A percentile compares a stretch with the other conserved stretches of the same genome.
Evolutionary conservation across 37 sponge, comb jelly and placozoan genomes (phyloP).

Genomic region (Chondrilla cf. caribensis): DNA sequence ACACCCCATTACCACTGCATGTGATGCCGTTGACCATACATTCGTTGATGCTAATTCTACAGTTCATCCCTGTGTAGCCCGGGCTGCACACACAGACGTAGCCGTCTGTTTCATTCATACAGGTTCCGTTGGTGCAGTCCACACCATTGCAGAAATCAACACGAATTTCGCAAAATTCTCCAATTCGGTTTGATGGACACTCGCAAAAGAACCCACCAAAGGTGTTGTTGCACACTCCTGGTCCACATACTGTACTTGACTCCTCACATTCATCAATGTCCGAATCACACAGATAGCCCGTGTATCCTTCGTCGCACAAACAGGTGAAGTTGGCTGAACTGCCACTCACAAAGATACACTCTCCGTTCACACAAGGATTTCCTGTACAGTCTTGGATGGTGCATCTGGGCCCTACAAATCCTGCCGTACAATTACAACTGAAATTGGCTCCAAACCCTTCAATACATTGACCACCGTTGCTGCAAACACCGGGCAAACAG

Average conservation of each 20-base stretch:
- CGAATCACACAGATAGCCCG: constrained; percentile 36
- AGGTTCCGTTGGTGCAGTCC: constrained; percentile 44
- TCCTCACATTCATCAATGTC: constrained; percentile 45
- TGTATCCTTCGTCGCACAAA: constrained; percentile 30
- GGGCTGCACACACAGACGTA: constrained; percentile 31
- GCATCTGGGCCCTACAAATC: constrained; percentile 54
- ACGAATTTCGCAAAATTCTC: constrained; percentile 31
- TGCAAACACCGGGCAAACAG: constrained; percentile 50
- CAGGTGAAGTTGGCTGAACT: constrained; percentile 10
- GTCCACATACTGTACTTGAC: constrained; percentile 34
- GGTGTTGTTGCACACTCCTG: constrained; percentile 43
- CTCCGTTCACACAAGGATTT: constrained; percentile 45
- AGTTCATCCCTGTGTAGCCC: constrained; percentile 32
- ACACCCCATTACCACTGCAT: constrained; percentile 7
- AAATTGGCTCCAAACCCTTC: constrained; percentile 27
- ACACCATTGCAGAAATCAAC: constrained; percentile 57
- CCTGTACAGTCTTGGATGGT: constrained; percentile 34
- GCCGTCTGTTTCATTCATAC: constrained; percentile 27
- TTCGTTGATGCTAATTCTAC: constrained; percentile 5
- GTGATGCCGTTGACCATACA: neutral
- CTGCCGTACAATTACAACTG: constrained; percentile 28
- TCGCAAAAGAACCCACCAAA: constrained; percentile 39
- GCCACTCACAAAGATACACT: constrained; percentile 29
- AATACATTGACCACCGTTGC: constrained; percentile 42
- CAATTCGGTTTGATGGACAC: constrained; percentile 59